phyloP scores from a whole-genome alignment of 2,113 vertebrate genomes.

The Oxygymnocypris stewartii region DNA sequence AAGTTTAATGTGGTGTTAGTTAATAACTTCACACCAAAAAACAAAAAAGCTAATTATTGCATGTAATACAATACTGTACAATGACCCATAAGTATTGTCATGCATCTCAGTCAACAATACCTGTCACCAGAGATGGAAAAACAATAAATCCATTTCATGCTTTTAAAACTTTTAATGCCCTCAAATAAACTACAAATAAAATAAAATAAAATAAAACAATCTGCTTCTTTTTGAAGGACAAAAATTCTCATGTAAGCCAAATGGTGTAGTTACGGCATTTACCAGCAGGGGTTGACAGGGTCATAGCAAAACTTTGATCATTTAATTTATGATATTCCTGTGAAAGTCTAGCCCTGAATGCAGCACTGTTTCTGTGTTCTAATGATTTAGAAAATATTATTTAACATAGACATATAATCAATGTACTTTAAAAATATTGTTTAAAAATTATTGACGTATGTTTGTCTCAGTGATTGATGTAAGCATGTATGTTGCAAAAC shows the following conservation, averaged over 20 bases:
- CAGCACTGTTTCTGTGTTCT: neutral
- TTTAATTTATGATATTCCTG: neutral
- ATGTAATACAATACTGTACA: slow-evolving; percentile 11
- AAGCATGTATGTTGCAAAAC: no score
- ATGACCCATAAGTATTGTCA: neutral
- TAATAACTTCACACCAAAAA: slow-evolving; percentile 74
- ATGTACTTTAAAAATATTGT: no score
- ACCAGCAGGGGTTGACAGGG: neutral
- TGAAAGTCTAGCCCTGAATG: no score
- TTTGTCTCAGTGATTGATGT: no score
- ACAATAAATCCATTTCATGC: neutral
- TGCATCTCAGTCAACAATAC: neutral
- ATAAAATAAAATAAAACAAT: neutral
- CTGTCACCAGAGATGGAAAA: neutral
- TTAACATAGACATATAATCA: neutral
- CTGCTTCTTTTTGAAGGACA: neutral
- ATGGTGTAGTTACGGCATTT: neutral
- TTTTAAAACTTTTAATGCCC: neutral
- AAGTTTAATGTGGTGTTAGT: slow-evolving; percentile 77
- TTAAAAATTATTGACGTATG: no score
- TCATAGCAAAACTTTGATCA: neutral
- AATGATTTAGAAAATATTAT: neutral
- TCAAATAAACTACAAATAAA: neutral
- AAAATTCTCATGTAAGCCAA: neutral
- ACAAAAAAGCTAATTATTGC: slow-evolving; percentile 56